Percentiles rank a stretch among this genome's conserved stretches.
Evolutionary conservation across 2,888 invertebrate genomes (phyloP).

Genomic region (Clunio marinus): DNA sequence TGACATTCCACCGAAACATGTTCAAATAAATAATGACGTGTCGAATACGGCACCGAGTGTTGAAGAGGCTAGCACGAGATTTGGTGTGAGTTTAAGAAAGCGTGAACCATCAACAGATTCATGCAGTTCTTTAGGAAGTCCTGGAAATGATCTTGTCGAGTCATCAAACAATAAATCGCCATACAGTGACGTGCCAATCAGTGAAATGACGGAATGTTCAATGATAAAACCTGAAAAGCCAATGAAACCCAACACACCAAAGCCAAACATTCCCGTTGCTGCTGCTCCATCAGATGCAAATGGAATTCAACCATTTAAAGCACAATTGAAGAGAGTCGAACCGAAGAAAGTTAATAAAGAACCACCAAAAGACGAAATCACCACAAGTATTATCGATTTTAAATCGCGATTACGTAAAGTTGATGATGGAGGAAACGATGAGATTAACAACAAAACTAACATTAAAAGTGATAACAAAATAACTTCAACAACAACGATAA

Average conservation of each 20-base stretch:
- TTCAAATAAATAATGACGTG: conserved; percentile 53
- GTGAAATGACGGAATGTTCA: conserved; percentile 79
- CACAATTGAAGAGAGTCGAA: conserved; percentile 72
- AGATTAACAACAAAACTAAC: conserved; percentile 43
- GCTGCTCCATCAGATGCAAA: conserved; percentile 45
- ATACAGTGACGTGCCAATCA: conserved; percentile 60
- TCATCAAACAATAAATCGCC: conserved; percentile 44
- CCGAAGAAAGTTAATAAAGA: conserved; percentile 56
- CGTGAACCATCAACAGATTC: conserved; percentile 61
- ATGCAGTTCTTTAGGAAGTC: conserved; percentile 55
- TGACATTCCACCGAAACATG: conserved; percentile 27
- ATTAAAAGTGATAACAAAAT: conserved; percentile 44
- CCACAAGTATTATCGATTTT: conserved; percentile 69
- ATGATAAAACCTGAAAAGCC: conserved; percentile 55
- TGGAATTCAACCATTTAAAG: conserved; percentile 58
- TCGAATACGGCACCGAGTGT: conserved; percentile 64
- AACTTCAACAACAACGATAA: too few relatives aligned
- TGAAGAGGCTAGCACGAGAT: conserved; percentile 67
- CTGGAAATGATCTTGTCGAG: conserved; percentile 44
- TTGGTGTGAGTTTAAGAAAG: conserved; percentile 65
- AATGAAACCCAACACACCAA: conserved; percentile 43
- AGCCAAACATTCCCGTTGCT: conserved; percentile 39
- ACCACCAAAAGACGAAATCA: conserved; percentile 56
- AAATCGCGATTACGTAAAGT: conserved; percentile 80
- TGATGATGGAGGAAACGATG: conserved; percentile 54